Evolutionary conservation across 2,888 invertebrate species (phyloP), one percentile per base, ranked within the genome.

Genomic region (Drosophila subquinaria): DNA sequence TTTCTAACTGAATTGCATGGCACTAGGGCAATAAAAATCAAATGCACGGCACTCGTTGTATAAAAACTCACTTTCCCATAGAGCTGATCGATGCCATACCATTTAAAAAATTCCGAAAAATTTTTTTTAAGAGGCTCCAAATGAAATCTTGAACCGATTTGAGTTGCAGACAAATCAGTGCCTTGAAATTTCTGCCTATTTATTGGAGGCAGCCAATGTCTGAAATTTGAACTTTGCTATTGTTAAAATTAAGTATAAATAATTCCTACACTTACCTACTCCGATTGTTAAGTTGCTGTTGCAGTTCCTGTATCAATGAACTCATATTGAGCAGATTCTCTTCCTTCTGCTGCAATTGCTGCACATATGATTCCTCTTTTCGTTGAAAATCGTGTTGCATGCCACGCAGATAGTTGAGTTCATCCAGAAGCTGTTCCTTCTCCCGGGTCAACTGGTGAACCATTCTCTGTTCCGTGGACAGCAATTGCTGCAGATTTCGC

Each of bases 401-500:
- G 8, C 69, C 51, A 5, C 75, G 73, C 15, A 70, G 27, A 20
- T 63, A 17, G 11, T 63, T 71, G 35, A 91, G 75, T 77, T 89
- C 89, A 45, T 79, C 82, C 9, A 82, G 30, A 0, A 92, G 69
- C 11, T 86, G 70, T 15, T 83, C 53, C 4, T 77, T 82, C 4
- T 85, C 72, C 3, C 11, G 10, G 6, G 15, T 56, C 13, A 86
- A 27, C 4, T 61, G 20, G 4, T 60, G 17, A 0, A 78, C 60
- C 5, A 55, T 62, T 0, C 81, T 71, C 20, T 90, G 81, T 56
- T 91, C 89, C 17, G 73, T 70, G 6, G 67, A 56, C 11, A 92
- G 66, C 4, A 73, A 66, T 2, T 61, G 51, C 11, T 88, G 81
- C 30, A 91, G 50, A 4, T 69, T 73, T 0, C 84, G 79, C 38